A percentile compares a stretch with the other conserved stretches of the same genome.
Evolutionary conservation across 2,113 vertebrate species (phyloP).

Genomic region (Nymphicus hollandicus): DNA sequence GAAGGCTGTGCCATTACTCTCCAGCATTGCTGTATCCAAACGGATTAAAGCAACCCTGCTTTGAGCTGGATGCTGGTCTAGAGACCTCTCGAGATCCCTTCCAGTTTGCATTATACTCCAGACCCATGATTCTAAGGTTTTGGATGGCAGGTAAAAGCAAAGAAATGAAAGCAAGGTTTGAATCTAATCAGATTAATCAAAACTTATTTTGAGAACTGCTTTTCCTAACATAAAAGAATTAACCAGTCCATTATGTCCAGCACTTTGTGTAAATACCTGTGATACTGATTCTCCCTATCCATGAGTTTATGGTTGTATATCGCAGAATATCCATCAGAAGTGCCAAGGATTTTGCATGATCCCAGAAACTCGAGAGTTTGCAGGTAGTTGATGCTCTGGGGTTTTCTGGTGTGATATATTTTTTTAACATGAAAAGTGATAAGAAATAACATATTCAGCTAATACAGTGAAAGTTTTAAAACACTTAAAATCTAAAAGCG

Average conservation of each 20-base stretch:
- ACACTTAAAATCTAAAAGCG: background rate
- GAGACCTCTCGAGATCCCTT: background rate
- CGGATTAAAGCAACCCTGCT: background rate
- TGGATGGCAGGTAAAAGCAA: background rate
- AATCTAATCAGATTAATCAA: conserved; percentile 34
- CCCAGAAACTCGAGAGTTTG: background rate
- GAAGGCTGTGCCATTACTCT: background rate
- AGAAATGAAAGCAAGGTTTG: conserved; percentile 2
- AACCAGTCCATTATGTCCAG: conserved; percentile 24
- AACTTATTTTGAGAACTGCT: conserved; percentile 36
- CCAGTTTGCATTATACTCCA: background rate
- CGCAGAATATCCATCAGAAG: background rate
- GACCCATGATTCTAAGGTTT: background rate
- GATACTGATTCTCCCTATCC: background rate
- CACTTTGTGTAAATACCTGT: background rate
- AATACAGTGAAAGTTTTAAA: background rate
- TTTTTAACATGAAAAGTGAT: background rate
- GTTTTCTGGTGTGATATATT: background rate
- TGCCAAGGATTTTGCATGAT: background rate
- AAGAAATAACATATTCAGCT: background rate
- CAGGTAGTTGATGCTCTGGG: background rate
- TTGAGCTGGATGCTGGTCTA: background rate
- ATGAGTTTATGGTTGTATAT: background rate
- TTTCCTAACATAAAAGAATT: conserved; percentile 49
- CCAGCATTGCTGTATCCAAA: rapidly evolving